Evolutionary conservation across 2,888 invertebrate species (phyloP).

Genomic region (Agrochola circellaris): DNA sequence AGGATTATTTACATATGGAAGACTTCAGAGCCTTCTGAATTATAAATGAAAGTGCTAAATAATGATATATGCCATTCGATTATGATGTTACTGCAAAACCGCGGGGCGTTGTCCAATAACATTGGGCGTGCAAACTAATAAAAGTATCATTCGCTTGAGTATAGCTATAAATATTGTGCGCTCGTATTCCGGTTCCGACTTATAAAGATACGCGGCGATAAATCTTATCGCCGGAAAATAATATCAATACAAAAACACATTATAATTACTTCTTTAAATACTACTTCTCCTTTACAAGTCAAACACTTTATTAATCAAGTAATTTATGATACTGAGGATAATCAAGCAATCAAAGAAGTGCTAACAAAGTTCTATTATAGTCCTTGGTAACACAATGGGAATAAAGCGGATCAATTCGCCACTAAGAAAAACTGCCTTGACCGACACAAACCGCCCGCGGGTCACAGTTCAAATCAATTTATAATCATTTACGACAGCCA

Average conservation of each 20-base stretch:
- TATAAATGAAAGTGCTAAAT: constrained; percentile 46
- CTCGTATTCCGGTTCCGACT: constrained; percentile 40
- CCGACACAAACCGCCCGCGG: constrained; percentile 69
- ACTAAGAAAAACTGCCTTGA: constrained; percentile 77
- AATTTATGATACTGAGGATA: constrained; percentile 37
- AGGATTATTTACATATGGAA: constrained; percentile 69
- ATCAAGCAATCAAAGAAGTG: constrained; percentile 32
- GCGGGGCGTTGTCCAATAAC: constrained; percentile 47
- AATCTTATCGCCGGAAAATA: constrained; percentile 43
- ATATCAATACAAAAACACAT: constrained; percentile 42
- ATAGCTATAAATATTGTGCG: constrained; percentile 57
- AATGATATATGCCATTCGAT: constrained; percentile 49
- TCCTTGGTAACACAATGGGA: constrained; percentile 69
- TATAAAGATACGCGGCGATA: constrained; percentile 45
- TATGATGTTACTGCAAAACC: constrained; percentile 51
- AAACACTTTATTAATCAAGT: constrained; percentile 15
- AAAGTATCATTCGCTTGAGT: constrained; percentile 58
- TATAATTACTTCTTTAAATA: constrained; percentile 34
- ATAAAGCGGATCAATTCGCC: constrained; percentile 72
- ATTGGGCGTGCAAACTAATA: constrained; percentile 58
- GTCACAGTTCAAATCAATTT: constrained; percentile 84
- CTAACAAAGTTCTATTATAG: constrained; percentile 52
- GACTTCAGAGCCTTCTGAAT: constrained; percentile 46
- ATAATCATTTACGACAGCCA: constrained; percentile 77
- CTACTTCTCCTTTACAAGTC: constrained; percentile 15